phyloP scores from a whole-genome alignment of 1,140 invertebrate species.

The Coboldia fuscipes region DNA sequence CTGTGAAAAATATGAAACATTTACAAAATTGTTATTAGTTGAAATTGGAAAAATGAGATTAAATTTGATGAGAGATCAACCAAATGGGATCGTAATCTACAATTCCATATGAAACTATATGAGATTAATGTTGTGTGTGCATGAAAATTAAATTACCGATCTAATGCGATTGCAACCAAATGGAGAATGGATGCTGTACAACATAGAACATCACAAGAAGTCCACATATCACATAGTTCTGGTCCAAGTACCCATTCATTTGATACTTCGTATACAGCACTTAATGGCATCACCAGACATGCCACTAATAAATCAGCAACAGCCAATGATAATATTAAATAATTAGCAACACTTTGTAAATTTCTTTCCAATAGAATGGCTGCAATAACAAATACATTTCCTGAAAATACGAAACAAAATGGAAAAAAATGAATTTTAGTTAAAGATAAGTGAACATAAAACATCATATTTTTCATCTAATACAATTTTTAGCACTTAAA shows the following conservation, averaged over 20 bases:
- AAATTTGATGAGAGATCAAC: not conserved
- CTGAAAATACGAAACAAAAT: constrained; percentile 27
- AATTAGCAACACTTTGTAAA: constrained; percentile 69
- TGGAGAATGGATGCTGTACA: constrained; percentile 88
- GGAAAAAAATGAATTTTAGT: too few relatives aligned
- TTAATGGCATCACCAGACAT: constrained; percentile 67
- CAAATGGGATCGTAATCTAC: not conserved
- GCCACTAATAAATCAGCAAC: constrained; percentile 72
- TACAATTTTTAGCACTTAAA: too few relatives aligned
- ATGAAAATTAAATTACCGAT: constrained; percentile 36
- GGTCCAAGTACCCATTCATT: constrained; percentile 61
- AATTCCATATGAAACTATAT: not conserved
- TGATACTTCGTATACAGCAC: constrained; percentile 48
- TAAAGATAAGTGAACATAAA: too few relatives aligned
- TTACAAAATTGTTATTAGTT: not conserved
- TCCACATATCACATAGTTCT: constrained; percentile 84
- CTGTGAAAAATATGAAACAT: constrained; percentile 25
- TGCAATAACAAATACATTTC: constrained; percentile 89
- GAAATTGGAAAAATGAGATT: not conserved
- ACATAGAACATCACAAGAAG: constrained; percentile 74
- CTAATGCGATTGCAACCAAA: constrained; percentile 85
- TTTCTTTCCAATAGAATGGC: constrained; percentile 77
- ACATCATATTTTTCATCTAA: too few relatives aligned
- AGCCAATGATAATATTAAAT: constrained; percentile 66
- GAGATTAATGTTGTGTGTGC: not conserved